These are phyloP conservation scores for Deilephila elpenor DNA, from an alignment of 2,888 invertebrate genomes.

Conservation along the genomic window DNA sequence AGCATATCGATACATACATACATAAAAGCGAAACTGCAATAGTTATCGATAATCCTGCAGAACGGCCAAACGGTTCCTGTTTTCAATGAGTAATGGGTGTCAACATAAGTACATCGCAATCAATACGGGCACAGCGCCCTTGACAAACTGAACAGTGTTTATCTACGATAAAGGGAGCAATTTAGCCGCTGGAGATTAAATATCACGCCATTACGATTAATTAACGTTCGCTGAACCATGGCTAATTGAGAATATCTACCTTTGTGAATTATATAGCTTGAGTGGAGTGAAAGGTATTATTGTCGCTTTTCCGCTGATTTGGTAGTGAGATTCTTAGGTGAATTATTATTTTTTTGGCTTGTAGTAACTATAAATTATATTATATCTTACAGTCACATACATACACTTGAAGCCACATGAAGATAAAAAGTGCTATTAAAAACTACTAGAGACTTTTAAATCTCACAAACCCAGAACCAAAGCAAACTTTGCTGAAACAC, in stretches of 20 bases:
- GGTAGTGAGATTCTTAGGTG: no score
- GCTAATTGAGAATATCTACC: slow-evolving; percentile 57
- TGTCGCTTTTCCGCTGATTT: neutral
- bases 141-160: slow-evolving; percentile 59
- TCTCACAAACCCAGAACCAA: no score
- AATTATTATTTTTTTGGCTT: no score
- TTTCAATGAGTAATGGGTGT: neutral
- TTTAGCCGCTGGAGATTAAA: slow-evolving; percentile 67
- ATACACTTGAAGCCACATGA: no score
- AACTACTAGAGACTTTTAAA: no score
- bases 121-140: slow-evolving; percentile 40
- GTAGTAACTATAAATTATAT: no score
- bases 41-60: neutral
- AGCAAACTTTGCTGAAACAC: no score
- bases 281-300: neutral
- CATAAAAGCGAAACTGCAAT: neutral
- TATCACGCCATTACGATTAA: slow-evolving; percentile 68
- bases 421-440: no score
- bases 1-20: neutral
- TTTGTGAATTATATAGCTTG: slow-evolving; percentile 1
- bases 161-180: slow-evolving; percentile 66
- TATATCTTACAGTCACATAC: no score
- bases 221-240: slow-evolving; percentile 65
- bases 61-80: neutral
- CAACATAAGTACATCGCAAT: slow-evolving; percentile 5